Evolutionary conservation across 1,140 invertebrate species (phyloP).

Genomic region (Ips nitidus): DNA sequence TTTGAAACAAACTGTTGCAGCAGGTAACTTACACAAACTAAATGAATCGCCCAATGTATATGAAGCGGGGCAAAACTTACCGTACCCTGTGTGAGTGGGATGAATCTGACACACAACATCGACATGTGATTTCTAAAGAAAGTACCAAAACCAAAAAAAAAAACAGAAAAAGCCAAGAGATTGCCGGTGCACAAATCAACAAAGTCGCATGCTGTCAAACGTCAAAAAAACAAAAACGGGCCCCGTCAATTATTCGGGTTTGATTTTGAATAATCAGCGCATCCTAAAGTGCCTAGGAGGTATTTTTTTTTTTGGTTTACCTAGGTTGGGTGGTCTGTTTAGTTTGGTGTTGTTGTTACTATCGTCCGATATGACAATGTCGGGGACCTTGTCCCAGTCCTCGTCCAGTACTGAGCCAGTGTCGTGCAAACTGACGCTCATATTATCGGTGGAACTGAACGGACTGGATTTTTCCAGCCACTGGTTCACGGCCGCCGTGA

Average conservation of each 20-base stretch:
- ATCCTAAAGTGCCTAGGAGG: slow-evolving; percentile 18
- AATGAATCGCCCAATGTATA: neutral
- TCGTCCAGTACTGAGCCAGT: slow-evolving; percentile 38
- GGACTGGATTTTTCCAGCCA: slow-evolving; percentile 47
- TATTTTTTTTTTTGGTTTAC: slow-evolving; percentile 28
- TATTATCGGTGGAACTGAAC: slow-evolving; percentile 42
- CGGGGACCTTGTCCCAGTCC: slow-evolving; percentile 30
- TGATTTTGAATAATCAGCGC: neutral
- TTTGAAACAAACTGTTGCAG: too few species aligned
- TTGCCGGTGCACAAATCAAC: slow-evolving; percentile 41
- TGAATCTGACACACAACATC: slow-evolving; percentile 32
- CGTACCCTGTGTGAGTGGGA: slow-evolving; percentile 19
- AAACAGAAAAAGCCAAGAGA: slow-evolving; percentile 45
- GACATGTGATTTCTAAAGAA: slow-evolving; percentile 22
- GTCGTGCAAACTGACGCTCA: slow-evolving; percentile 34
- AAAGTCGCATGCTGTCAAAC: slow-evolving; percentile 22
- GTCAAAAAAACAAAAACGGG: slow-evolving; percentile 48
- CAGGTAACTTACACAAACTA: too few species aligned
- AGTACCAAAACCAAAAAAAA: slow-evolving; percentile 21
- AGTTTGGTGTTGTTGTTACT: neutral
- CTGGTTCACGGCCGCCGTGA: slow-evolving; percentile 47
- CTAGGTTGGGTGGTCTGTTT: too few species aligned
- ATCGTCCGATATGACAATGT: slow-evolving; percentile 18
- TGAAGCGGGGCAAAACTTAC: slow-evolving; percentile 36
- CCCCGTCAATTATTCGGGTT: slow-evolving; percentile 38